Evolutionary conservation across 2,113 vertebrate genomes (phyloP), one percentile per base, ranked within the genome.

Genomic region (Axis porcinus): DNA sequence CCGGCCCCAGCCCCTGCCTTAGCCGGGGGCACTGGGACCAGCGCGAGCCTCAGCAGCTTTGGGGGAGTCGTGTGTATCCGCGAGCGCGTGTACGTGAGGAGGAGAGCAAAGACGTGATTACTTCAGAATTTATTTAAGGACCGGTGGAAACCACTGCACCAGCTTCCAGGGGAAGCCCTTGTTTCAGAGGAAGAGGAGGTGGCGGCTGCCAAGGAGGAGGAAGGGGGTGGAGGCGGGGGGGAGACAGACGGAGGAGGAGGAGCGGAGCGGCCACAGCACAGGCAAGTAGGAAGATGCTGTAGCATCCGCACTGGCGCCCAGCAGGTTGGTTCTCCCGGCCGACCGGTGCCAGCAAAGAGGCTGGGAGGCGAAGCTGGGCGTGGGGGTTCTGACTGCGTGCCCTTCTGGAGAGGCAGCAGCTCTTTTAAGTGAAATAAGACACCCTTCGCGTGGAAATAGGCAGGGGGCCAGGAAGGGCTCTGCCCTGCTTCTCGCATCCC

Each of bases 101-200:
- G 97, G 98, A 96, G 95, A 96, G 98, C 97, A 97, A 96, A 98
- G 98, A 98, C 98, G 99, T 96, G 99, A 99, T 99, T 99, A 99
- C 99, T 99, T 99, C 98, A 99, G 98, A 98, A 99, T 99, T 99
- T 99, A 99, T 99, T 99, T 99, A 98, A 98, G 98, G 98, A 92
- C 91, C 96, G 99, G 99, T 98, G 99, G 98, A 99, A 99, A 99
- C 99, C 99, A 99, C 99, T 99, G 98, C 98, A 95, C 97, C 98
- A 94, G 98, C 98, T 98, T 98, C 98, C 98, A 98, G 99, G 99
- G 99, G 99, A 99, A 98, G 98, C 98, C 98, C 98, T 98, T 43
- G 96, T 95, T 79, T 87, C 78, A 96, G 88, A 97, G 95, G 64
- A 92, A 93, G 81, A 52, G 95, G 94, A 90, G 97, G 97, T 50